phyloP scores from a whole-genome alignment of 2,888 invertebrate genomes.

The Orchestes rusci region DNA sequence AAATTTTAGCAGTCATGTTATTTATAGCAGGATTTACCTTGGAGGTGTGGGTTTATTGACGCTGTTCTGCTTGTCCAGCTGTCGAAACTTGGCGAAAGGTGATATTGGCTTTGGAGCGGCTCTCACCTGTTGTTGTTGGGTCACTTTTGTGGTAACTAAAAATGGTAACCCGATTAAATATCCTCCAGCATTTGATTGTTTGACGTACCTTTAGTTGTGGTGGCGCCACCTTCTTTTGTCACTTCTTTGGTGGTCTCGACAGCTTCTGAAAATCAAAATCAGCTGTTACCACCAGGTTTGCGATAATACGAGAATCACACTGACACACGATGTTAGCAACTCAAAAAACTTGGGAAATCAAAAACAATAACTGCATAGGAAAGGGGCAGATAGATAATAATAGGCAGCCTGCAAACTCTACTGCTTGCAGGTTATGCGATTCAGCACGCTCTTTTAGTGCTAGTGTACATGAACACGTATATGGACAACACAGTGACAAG shows the following conservation, averaged over 20 bases:
- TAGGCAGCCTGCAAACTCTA: neutral
- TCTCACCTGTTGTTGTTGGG: conserved; percentile 36
- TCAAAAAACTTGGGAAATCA: conserved; percentile 18
- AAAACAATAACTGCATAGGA: conserved; percentile 17
- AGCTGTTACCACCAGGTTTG: too few relatives aligned
- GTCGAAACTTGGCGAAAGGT: conserved; percentile 86
- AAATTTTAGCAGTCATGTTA: too few relatives aligned
- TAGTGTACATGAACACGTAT: conserved; percentile 15
- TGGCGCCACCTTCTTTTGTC: conserved; percentile 35
- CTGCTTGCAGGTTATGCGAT: conserved; percentile 3
- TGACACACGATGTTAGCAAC: conserved; percentile 22
- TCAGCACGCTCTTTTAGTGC: conserved; percentile 26
- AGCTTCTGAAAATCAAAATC: conserved; percentile 17
- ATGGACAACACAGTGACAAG: conserved; percentile 1
- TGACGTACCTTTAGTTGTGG: conserved; percentile 34
- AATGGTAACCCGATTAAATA: conserved; percentile 7
- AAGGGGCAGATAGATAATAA: conserved; percentile 8
- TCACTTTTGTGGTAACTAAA: conserved; percentile 37
- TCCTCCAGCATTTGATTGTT: too few relatives aligned
- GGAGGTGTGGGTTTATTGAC: conserved; percentile 60
- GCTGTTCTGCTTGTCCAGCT: conserved; percentile 83
- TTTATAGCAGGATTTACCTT: too few relatives aligned
- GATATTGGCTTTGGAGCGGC: conserved; percentile 59
- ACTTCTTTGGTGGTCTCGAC: conserved; percentile 27
- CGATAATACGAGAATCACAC: too few relatives aligned